Evolutionary conservation across 2,113 vertebrate genomes (phyloP).

Genomic region (Gambusia affinis): DNA sequence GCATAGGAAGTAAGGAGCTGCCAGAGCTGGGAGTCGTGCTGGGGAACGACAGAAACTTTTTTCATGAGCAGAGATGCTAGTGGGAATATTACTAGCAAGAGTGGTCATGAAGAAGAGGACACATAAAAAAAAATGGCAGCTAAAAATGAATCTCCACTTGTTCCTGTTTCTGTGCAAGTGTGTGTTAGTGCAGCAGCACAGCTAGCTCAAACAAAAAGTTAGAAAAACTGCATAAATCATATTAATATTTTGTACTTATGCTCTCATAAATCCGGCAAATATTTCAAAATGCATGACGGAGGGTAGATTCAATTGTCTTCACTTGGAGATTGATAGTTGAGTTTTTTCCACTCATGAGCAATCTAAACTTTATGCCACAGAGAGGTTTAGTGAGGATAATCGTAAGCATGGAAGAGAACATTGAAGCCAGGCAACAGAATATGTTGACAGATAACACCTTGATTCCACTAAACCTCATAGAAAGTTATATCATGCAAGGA

Average conservation of each 20-base stretch:
- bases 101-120: neutral
- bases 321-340: neutral
- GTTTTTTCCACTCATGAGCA: neutral
- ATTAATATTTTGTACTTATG: too few relatives aligned
- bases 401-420: neutral
- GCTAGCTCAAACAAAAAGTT: too few relatives aligned
- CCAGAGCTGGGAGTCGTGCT: neutral
- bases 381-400: neutral
- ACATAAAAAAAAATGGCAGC: too few relatives aligned
- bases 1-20: neutral
- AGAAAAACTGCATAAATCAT: too few relatives aligned
- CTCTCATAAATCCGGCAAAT: too few relatives aligned
- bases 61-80: neutral
- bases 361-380: neutral
- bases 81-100: neutral
- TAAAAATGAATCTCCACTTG: neutral
- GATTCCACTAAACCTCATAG: neutral
- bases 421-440: too few relatives aligned
- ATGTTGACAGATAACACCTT: neutral
- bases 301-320: neutral
- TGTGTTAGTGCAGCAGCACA: too few relatives aligned
- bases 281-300: neutral
- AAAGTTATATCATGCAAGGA: neutral
- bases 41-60: neutral
- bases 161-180: neutral